Percentiles rank a stretch among this genome's conserved stretches.
Evolutionary conservation across 2,113 vertebrate species (phyloP).

Genomic region (Cephalophus harveyi): DNA sequence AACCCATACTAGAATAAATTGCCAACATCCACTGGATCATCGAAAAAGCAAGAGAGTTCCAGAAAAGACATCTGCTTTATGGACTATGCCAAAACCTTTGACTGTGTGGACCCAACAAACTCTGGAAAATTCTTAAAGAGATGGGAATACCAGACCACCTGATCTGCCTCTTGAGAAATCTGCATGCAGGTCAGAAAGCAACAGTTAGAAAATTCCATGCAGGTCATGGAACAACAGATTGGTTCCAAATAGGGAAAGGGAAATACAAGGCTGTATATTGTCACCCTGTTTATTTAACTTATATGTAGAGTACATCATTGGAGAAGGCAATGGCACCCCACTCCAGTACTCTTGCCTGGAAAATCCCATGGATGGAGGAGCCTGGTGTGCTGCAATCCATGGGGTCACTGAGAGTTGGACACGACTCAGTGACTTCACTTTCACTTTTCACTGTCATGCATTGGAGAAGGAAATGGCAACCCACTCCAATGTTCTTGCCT

Average conservation of each 20-base stretch:
- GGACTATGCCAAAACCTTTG: neutral
- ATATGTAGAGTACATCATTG: neutral
- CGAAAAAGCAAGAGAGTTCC: neutral
- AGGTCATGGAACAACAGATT: neutral
- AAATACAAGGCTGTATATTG: neutral
- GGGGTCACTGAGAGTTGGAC: too few relatives aligned
- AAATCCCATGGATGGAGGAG: too few relatives aligned
- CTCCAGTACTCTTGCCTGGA: too few relatives aligned
- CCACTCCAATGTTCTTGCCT: too few relatives aligned
- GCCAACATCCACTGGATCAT: neutral
- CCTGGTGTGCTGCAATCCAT: too few relatives aligned
- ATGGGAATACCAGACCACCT: neutral
- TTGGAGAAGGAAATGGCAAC: too few relatives aligned
- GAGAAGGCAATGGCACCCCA: too few relatives aligned
- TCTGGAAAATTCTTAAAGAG: neutral
- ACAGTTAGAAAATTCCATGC: neutral
- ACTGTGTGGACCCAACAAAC: neutral
- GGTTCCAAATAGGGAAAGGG: neutral
- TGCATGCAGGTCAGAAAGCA: neutral
- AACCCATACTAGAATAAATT: neutral
- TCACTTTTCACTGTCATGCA: too few relatives aligned
- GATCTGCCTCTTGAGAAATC: neutral
- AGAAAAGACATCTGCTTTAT: neutral
- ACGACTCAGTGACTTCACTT: too few relatives aligned
- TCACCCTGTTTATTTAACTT: neutral